Base-by-base conservation (phyloP, 2,113 vertebrate genomes). In the Amazona vittata region DNA sequence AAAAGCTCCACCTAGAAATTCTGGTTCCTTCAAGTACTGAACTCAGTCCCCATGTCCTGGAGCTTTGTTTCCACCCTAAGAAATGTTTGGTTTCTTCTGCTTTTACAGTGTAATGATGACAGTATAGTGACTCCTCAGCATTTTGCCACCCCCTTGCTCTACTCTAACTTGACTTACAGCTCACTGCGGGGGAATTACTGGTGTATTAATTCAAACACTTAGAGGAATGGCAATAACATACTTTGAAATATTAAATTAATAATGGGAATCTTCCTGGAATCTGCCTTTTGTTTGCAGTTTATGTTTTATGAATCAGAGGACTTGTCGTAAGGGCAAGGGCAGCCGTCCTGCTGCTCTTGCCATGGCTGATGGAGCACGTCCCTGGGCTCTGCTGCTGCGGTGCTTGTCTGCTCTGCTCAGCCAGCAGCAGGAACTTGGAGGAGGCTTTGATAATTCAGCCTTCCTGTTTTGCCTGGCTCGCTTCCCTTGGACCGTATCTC, bases 391-490 rank as follows among this genome's bases (percentile, higher is more conserved):
- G 59, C 67, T 2, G 4, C 47, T 52, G n/a, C 5, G 17, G 46
- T 43, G 8, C n/a, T 43, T 3, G 24, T 16, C 39, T 29, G 12
- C 16, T 57, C 41, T 0, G 11, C 84, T 50, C 4, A 4, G 37
- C 41, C 37, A 1, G 82, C 43, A 70, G 50, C 83, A 95, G 95
- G 83, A 93, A 41, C 83, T 71, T 21, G 0, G 6, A 29, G 92
- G 62, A 75, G 86, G 12, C 70, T 25, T 25, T 13, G 70, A 49
- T 79, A 89, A 80, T 4, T 67, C 57, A 9, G 46, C 82, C 83
- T 91, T 96, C 94, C 95, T 94, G 90, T 79, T 88, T 92, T 57
- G 79, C 90, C 94, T 86, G 83, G 67, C 62, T 68, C 12, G 0
- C 31, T 88, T 95, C 89, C 95, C 43, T 39, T 1, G 1, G 46